Conservation (phyloP, 1,140 invertebrate genomes). For the Ceratosolen fusciceps region DNA sequence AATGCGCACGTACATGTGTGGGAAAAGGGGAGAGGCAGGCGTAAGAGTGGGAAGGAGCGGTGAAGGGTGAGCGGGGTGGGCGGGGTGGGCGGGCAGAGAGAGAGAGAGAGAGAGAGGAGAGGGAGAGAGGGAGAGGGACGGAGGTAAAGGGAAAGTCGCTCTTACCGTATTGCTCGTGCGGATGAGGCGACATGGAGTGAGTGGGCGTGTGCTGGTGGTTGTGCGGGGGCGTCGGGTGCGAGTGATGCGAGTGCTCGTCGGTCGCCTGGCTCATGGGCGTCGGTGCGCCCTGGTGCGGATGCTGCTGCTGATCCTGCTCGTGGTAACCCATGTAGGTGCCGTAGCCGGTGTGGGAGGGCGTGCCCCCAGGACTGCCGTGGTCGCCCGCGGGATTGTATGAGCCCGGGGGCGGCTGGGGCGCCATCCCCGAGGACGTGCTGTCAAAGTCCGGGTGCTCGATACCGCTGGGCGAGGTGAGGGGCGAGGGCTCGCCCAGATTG, state of each 20-base stretch:
- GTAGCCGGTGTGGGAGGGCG: conserved; percentile 64
- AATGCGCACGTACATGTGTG: no score
- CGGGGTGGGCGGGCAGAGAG: no score
- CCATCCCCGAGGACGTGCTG: conserved; percentile 66
- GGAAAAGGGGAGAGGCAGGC: no score
- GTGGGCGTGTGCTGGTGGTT: conserved; percentile 67
- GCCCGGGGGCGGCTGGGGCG: conserved; percentile 68
- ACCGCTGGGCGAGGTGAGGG: conserved; percentile 75
- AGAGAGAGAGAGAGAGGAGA: no score
- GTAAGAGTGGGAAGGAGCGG: no score
- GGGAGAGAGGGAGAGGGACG: no score
- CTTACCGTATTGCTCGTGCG: conserved; percentile 66
- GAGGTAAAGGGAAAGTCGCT: no score
- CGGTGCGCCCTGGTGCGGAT: conserved; percentile 64
- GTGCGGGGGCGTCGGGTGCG: conserved; percentile 67
- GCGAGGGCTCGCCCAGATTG: conserved; percentile 73
- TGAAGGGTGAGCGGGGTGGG: conserved; percentile 40
- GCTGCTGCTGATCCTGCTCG: conserved; percentile 62
- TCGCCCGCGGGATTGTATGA: conserved; percentile 61
- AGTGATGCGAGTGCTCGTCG: conserved; percentile 67
- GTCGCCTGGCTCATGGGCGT: conserved; percentile 64
- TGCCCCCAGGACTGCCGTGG: conserved; percentile 63
- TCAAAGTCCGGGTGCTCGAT: conserved; percentile 82
- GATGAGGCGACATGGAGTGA: conserved; percentile 67
- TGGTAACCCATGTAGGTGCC: conserved; percentile 68